Base-by-base conservation (phyloP, 1,140 invertebrate genomes). In the Gerris buenoi region DNA sequence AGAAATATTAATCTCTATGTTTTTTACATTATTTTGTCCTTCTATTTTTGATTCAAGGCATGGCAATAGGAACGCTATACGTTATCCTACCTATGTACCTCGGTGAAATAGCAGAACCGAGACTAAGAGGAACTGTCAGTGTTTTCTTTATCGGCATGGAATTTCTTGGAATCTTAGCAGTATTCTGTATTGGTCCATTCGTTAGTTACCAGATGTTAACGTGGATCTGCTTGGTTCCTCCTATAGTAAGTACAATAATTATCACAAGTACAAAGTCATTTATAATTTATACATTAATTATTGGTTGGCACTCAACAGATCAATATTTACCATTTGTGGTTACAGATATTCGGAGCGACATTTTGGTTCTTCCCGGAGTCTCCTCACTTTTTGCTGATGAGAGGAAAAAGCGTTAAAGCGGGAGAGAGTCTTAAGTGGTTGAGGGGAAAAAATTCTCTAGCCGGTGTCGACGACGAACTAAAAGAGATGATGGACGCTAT, bases 21-120 rank as follows among this genome's bases (percentile, higher is more conserved):
- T 46, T 46, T 18, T 46, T 46, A 18, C 18, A 46, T 46, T 18
- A 10, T 46, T 10, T 10, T 61, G 3, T 61, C 3, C 3, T 61
- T 25, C 25, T 61, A n/a, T n/a, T n/a, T n/a, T n/a, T 25, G 3
- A 10, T 63, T 63, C 62, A 15, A 74, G 91, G 91, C 25, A 73
- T 91, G 13, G 84, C 82, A 3, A 80, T 88, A 1, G 88, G 89
- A 1, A 83, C 88, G 71, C 79, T 86, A 0, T 90, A 89, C 75
- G 87, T 90, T 0, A 83, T 86, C 15, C 80, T 86, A 1, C 90
- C 90, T 0, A 88, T 93, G 82, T 95, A 93, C 75, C 84, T 90
- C 67, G 90, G 89, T 27, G 91, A 94, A 79, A 91, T 93, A 59
- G 86, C 71, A 22, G 65, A 64, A 2, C 63, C 71, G 10, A 67